phyloP scores from a whole-genome alignment of 2,113 vertebrate species.

The Orientallactaga bullata region DNA sequence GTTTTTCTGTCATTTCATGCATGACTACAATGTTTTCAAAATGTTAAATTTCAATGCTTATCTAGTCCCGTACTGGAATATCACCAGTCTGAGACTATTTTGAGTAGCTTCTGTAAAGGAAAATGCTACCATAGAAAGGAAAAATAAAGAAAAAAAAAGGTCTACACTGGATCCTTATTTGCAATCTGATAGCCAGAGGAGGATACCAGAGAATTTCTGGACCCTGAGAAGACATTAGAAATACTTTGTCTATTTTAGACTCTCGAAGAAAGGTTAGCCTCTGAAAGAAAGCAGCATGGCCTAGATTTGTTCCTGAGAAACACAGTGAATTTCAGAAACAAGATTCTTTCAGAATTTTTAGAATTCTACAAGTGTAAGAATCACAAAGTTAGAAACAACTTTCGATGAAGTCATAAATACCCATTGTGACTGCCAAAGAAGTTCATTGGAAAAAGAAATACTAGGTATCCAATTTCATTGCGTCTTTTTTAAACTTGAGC shows the following conservation, averaged over 20 bases:
- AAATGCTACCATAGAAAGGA: not conserved
- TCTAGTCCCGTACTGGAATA: not conserved
- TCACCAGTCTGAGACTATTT: not conserved
- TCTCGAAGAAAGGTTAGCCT: not conserved
- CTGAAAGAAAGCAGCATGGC: not conserved
- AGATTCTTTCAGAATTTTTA: conserved; percentile 16
- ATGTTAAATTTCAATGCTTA: conserved; percentile 5
- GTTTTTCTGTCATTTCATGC: rapidly evolving
- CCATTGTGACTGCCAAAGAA: conserved; percentile 45
- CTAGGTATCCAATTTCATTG: conserved; percentile 34
- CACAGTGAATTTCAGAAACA: not conserved
- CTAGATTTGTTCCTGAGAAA: not conserved
- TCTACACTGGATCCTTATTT: not conserved
- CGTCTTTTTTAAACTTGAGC: conserved; percentile 31
- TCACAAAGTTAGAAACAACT: conserved; percentile 41
- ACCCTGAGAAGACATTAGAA: not conserved
- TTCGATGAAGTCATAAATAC: conserved; percentile 54
- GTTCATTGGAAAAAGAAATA: conserved; percentile 60
- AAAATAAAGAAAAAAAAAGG: conserved; percentile 50
- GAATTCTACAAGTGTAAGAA: conserved; percentile 38
- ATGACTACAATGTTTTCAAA: not conserved
- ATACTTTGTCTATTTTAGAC: not conserved
- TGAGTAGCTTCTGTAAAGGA: not conserved
- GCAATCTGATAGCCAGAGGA: not conserved
- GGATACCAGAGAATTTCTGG: not conserved